Evolutionary conservation across 2,797 vertebrate species (phyloP).

Genomic region (Fringilla coelebs): DNA sequence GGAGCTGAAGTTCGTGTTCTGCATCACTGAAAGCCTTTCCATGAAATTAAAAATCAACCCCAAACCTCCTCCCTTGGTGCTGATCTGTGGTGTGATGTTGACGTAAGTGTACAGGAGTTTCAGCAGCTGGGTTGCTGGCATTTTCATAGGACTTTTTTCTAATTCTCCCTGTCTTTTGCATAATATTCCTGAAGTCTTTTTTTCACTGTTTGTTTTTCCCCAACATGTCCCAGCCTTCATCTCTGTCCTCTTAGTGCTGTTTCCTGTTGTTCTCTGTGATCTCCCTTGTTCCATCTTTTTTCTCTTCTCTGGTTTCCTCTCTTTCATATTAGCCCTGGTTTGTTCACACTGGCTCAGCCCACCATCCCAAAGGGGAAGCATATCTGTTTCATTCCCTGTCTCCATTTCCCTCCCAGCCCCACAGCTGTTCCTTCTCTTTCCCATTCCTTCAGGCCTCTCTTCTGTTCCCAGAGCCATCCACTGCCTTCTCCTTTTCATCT

Average conservation of each 20-base stretch:
- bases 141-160: background rate
- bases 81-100: background rate
- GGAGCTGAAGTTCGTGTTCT: background rate
- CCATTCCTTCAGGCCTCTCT: background rate
- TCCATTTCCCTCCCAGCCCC: conserved; percentile 20
- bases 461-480: background rate
- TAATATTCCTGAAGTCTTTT: background rate
- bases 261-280: conserved; percentile 39
- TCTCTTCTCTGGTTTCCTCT: conserved; percentile 54
- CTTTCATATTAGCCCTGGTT: conserved; percentile 27
- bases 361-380: conserved; percentile 24
- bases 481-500: conserved; percentile 4
- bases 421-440: conserved; percentile 50
- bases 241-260: background rate
- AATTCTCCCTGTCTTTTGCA: background rate
- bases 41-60: background rate
- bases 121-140: conserved; percentile 35
- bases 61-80: background rate
- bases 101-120: background rate
- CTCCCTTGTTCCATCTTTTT: conserved; percentile 52
- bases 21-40: background rate
- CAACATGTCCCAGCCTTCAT: background rate
- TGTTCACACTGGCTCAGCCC: conserved; percentile 20
- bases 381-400: conserved; percentile 40
- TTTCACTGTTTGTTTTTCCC: background rate